Conservation (phyloP, 2,797 vertebrate genomes). For the Odontamblyopus lacepedii region DNA sequence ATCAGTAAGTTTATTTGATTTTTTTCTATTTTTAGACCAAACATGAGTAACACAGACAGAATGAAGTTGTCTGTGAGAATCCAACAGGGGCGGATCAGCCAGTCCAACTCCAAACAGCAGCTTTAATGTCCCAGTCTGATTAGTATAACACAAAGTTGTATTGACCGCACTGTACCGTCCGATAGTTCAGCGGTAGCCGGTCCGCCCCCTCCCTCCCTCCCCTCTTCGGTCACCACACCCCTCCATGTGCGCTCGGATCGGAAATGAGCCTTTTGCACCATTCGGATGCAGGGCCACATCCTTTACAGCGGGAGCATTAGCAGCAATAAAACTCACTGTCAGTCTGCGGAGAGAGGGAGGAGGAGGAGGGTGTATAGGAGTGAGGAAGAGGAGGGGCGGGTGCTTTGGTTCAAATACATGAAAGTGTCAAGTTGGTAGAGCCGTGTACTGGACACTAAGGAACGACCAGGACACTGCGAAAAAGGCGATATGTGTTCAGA, state of each 20-base stretch:
- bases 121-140: no score
- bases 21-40: no score
- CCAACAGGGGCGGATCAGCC: no score
- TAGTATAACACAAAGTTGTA: background rate
- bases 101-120: no score
- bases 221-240: slow-evolving; percentile 47
- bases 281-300: slow-evolving; percentile 65
- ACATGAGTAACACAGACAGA: no score
- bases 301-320: slow-evolving; percentile 71
- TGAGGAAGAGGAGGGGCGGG: background rate
- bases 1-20: no score
- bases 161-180: background rate
- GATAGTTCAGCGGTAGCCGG: background rate
- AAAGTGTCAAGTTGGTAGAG: slow-evolving; percentile 3
- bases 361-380: slow-evolving; percentile 4
- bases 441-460: background rate
- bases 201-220: background rate
- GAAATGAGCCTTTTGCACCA: slow-evolving; percentile 72
- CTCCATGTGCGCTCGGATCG: slow-evolving; percentile 50
- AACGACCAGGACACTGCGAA: background rate
- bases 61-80: no score
- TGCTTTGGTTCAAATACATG: slow-evolving; percentile 10
- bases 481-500: background rate
- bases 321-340: slow-evolving; percentile 74
- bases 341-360: slow-evolving; percentile 50